Evolutionary conservation across 92 coral and sea anemone species (phyloP).

Genomic region (Umimayanthus kanabou): DNA sequence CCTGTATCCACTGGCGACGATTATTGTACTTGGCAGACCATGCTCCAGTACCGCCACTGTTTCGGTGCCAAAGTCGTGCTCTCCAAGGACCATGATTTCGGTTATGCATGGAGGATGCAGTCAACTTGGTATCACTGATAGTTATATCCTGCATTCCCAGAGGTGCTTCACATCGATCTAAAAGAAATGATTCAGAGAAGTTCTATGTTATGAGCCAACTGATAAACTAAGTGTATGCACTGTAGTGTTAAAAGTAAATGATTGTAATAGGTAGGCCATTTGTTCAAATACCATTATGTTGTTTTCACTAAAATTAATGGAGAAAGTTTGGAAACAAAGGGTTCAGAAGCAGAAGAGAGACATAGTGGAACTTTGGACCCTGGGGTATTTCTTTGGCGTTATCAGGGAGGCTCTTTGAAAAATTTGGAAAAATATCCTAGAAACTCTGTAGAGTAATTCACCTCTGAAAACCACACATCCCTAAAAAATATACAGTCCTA

Average conservation of each 20-base stretch:
- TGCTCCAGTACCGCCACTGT: slow-evolving; percentile 65
- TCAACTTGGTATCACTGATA: slow-evolving; percentile 66
- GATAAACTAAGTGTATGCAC: neutral
- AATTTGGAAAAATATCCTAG: no score
- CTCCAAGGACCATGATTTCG: slow-evolving; percentile 78
- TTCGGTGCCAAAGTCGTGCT: slow-evolving; percentile 68
- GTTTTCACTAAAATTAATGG: no score
- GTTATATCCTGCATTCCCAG: slow-evolving; percentile 87
- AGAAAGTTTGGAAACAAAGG: no score
- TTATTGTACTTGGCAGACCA: slow-evolving; percentile 69
- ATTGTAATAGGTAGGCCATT: no score
- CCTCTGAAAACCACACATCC: no score
- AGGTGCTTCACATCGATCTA: slow-evolving; percentile 83
- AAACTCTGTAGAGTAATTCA: no score
- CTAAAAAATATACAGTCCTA: no score
- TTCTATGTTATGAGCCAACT: neutral
- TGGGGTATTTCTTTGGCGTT: no score
- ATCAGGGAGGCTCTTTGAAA: no score
- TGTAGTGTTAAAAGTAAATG: neutral
- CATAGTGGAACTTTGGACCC: no score
- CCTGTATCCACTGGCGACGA: slow-evolving; percentile 75
- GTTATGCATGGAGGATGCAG: slow-evolving; percentile 70
- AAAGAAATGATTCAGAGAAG: neutral
- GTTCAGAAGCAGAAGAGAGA: no score
- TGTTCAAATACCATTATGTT: no score